A percentile compares a stretch with the other conserved stretches of the same genome.
Evolutionary conservation across 2,113 vertebrate species (phyloP).

Genomic region (Gyps fulvus): DNA sequence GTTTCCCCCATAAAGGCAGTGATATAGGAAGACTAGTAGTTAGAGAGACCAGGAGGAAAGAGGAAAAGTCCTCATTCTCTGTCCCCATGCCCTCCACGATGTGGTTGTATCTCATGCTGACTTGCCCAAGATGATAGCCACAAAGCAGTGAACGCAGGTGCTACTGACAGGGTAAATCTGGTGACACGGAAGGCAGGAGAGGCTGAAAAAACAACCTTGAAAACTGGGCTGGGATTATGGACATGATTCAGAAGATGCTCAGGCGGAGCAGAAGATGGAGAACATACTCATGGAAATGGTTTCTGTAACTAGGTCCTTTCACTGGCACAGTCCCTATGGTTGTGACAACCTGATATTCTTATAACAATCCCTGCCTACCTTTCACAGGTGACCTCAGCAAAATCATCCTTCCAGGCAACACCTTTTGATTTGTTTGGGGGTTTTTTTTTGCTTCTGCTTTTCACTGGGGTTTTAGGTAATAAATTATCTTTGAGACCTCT

Average conservation of each 20-base stretch:
- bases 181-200: not conserved
- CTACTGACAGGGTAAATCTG: not conserved
- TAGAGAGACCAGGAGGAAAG: not conserved
- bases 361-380: not conserved
- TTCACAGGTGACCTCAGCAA: not conserved
- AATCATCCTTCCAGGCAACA: not conserved
- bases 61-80: not conserved
- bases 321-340: not conserved
- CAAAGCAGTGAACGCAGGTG: not conserved
- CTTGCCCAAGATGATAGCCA: not conserved
- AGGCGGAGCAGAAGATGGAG: not conserved
- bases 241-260: not conserved
- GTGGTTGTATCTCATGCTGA: not conserved
- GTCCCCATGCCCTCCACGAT: not conserved
- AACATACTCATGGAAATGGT: not conserved
- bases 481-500: not conserved
- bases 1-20: not conserved
- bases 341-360: not conserved
- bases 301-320: not conserved
- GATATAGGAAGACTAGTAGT: not conserved
- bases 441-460: not conserved
- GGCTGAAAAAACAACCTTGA: not conserved
- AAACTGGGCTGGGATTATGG: not conserved
- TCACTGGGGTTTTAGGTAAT: not conserved
- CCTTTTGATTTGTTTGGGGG: not conserved